Percentiles rank a stretch among this genome's conserved stretches.
phyloP scores from a whole-genome alignment of 2,888 invertebrate species.

The Elegia similella region DNA sequence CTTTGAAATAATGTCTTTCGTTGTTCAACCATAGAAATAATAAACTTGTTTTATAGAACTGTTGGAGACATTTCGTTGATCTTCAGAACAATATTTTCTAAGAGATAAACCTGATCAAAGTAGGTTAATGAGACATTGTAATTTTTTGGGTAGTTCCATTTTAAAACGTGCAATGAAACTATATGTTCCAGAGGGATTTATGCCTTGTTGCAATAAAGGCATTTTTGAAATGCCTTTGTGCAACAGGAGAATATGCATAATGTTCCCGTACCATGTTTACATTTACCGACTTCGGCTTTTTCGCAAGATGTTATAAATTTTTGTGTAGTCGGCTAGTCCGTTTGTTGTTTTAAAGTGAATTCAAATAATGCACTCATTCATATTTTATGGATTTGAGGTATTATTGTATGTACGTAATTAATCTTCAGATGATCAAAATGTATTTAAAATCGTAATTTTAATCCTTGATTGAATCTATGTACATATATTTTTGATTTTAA shows the following conservation, averaged over 20 bases:
- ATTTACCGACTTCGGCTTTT: no score
- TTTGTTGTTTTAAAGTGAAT: not conserved
- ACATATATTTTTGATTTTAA: not conserved
- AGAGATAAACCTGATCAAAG: not conserved
- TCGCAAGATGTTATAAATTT: not conserved
- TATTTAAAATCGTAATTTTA: not conserved
- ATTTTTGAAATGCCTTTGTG: no score
- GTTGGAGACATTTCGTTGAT: not conserved
- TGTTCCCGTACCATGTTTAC: no score
- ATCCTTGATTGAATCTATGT: not conserved
- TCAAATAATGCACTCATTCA: not conserved
- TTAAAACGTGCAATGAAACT: no score
- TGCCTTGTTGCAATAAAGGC: no score
- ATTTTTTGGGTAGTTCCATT: no score
- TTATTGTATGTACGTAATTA: not conserved
- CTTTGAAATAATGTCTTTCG: not conserved
- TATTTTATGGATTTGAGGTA: not conserved
- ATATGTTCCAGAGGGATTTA: no score
- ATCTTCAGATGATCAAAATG: not conserved
- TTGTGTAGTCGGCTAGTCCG: conserved; percentile 7
- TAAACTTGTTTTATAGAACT: not conserved
- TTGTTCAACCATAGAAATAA: conserved; percentile 1
- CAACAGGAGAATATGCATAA: no score
- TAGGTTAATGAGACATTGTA: no score
- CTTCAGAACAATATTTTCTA: not conserved